phyloP scores from a whole-genome alignment of 2,888 invertebrate genomes.

The Napeogenes inachia region DNA sequence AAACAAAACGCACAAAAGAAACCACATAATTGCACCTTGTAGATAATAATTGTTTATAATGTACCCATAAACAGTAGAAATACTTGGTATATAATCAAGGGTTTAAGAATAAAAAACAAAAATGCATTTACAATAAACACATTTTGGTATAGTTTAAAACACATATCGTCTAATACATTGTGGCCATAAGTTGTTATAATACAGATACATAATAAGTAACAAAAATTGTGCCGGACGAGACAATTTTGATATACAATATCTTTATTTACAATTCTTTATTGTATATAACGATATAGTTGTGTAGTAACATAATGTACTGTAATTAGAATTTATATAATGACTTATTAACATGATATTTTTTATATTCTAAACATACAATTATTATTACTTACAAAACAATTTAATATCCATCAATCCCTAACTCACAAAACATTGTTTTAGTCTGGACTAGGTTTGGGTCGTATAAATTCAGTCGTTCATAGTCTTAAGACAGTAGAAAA shows the following conservation, averaged over 20 bases:
- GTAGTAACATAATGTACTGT: slow-evolving; percentile 3
- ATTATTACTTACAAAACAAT: slow-evolving; percentile 25
- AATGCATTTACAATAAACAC: too few relatives aligned
- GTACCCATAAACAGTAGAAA: too few relatives aligned
- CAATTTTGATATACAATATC: slow-evolving; percentile 6
- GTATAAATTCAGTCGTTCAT: slow-evolving; percentile 21
- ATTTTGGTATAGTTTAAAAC: too few relatives aligned
- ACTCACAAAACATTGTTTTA: slow-evolving; percentile 24
- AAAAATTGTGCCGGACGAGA: too few relatives aligned
- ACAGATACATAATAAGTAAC: too few relatives aligned
- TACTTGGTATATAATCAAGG: too few relatives aligned
- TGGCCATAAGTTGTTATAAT: too few relatives aligned
- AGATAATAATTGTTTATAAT: too few relatives aligned
- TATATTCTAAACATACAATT: slow-evolving; percentile 25
- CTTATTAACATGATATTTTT: slow-evolving; percentile 27
- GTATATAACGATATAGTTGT: slow-evolving; percentile 1
- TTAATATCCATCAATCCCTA: slow-evolving; percentile 21
- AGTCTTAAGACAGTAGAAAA: slow-evolving; percentile 5
- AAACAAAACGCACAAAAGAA: too few relatives aligned
- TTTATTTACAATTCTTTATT: slow-evolving; percentile 19
- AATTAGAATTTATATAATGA: slow-evolving; percentile 30
- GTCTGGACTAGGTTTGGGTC: slow-evolving; percentile 32
- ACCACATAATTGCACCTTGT: too few relatives aligned
- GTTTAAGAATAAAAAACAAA: too few relatives aligned
- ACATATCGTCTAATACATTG: too few relatives aligned